Percentiles rank a stretch among this genome's conserved stretches.
phyloP scores from a whole-genome alignment of 2,888 invertebrate species.

The Amphipoea oculea region DNA sequence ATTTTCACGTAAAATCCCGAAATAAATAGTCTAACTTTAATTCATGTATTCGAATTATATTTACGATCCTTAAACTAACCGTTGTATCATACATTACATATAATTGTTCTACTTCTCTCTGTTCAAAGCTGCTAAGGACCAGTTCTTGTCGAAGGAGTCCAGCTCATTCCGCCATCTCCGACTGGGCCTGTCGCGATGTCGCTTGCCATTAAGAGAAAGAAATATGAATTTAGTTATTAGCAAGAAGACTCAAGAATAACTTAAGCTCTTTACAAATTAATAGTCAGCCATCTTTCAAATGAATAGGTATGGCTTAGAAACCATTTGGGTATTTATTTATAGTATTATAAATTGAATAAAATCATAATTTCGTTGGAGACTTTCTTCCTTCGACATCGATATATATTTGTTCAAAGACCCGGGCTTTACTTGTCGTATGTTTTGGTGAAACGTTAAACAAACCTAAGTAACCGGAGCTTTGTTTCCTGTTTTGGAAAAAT shows the following conservation, averaged over 20 bases:
- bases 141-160: no score
- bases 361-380: conserved; percentile 34
- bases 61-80: no score
- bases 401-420: conserved; percentile 56
- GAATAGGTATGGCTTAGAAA: conserved; percentile 7
- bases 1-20: no score
- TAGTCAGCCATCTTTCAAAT: conserved; percentile 35
- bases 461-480: conserved; percentile 33
- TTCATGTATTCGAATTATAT: no score
- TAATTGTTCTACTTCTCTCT: no score
- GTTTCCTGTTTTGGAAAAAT: conserved; percentile 35
- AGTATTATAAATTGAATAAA: conserved; percentile 45
- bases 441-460: conserved; percentile 54
- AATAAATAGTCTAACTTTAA: no score
- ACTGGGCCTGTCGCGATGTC: no score
- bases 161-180: no score
- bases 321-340: conserved; percentile 19
- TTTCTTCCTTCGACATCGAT: conserved; percentile 31
- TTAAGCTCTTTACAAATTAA: conserved; percentile 24
- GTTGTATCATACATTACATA: no score
- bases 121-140: no score
- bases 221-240: conserved; percentile 8
- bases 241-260: conserved; percentile 8
- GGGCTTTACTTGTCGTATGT: conserved; percentile 45
- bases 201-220: background rate